Base-by-base conservation (phyloP, 2,888 invertebrate species). In the Acanthosepion esculentum region DNA sequence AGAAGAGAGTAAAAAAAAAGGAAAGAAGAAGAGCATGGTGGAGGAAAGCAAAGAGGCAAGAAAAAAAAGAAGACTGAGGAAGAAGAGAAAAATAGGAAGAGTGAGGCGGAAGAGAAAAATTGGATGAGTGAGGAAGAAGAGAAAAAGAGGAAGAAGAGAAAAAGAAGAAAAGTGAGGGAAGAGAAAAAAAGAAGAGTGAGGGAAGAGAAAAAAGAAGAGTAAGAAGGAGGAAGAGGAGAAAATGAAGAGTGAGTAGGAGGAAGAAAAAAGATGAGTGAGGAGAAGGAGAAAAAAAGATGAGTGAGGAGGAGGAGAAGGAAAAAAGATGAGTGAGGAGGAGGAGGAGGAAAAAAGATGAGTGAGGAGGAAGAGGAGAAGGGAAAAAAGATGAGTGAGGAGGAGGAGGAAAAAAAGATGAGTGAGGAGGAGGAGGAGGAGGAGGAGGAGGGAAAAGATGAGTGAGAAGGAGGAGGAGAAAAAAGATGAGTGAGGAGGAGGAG, bases 321-420 rank as follows among this genome's bases (percentile, higher is more conserved):
- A 3, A 64, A 0, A 64, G 26, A 26, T 8, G 26, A 7, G 8
- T 3, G 26, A 8, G 0, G 5, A 0, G 0, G 26, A 0, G 0
- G 26, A 64, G 64, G 26, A 8, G 26, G 26, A 8, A 26, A 26
- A 8, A 8, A 29, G 26, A 29, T 3, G 26, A 29, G 26, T 6
- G 64, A 64, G 29, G 26, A 3, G 6, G 64, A 26, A 4, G 26
- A 8, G 26, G 64, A n/a, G n/a, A n/a, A n/a, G n/a, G n/a, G n/a
- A 26, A 26, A 26, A 26, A 23, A 4, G 26, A 26, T 6, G 59
- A 2, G 59, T 0, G 23, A 20, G 3, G 59, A 4, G 3, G 26
- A 59, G 59, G 23, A 23, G 23, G 26, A 20, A 23, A 20, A 20
- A 59, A 20, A 59, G 1, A 20, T 7, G 59, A 59, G 26, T 1